phyloP scores from a whole-genome alignment of 2,797 vertebrate genomes.

The Geotrypetes seraphini region DNA sequence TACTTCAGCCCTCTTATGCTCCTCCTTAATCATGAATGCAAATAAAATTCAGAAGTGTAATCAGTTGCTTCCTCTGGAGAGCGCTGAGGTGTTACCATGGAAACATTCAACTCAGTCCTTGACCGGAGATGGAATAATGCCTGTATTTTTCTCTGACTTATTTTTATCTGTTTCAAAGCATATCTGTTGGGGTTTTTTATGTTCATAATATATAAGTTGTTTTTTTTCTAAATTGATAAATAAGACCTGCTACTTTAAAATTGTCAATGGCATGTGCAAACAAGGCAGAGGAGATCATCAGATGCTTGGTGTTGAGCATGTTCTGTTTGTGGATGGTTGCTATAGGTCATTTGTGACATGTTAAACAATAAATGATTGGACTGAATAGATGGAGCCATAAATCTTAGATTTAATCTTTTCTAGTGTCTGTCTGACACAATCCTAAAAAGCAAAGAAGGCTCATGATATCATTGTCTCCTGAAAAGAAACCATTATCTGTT shows the following conservation, averaged over 20 bases:
- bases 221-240: neutral
- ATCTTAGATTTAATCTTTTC: neutral
- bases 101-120: slow-evolving; percentile 49
- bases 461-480: neutral
- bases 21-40: slow-evolving; percentile 58
- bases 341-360: accelerated
- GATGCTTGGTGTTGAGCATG: neutral
- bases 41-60: slow-evolving; percentile 59
- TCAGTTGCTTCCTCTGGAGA: slow-evolving; percentile 52
- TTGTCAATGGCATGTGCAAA: neutral
- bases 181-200: neutral
- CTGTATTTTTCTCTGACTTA: slow-evolving; percentile 4
- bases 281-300: neutral
- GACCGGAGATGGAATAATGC: slow-evolving; percentile 38
- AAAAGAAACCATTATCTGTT: neutral
- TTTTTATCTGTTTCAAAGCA: neutral
- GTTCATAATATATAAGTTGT: accelerated
- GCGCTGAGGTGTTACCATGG: slow-evolving; percentile 46
- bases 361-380: neutral
- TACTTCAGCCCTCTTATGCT: slow-evolving; percentile 46
- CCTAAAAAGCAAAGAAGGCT: neutral
- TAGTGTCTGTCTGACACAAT: neutral
- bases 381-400: neutral
- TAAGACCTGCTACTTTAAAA: neutral
- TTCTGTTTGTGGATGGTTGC: neutral